These are phyloP conservation scores for Glyptemys insculpta DNA, from an alignment of 2,797 vertebrate species.

Conservation along the genomic window DNA sequence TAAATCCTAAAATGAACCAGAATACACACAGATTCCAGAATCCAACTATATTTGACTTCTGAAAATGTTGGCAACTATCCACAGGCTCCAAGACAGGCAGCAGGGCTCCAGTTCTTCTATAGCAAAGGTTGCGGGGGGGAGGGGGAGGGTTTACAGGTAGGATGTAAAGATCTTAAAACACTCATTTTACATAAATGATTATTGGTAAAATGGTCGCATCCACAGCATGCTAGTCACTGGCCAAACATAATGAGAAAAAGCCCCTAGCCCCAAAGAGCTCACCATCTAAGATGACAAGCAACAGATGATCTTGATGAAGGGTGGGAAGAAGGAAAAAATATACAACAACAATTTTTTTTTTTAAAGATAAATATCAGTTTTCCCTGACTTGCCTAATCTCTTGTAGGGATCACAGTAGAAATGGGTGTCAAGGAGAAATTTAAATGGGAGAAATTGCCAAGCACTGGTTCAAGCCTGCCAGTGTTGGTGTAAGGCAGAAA, in stretches of 20 bases:
- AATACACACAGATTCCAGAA: not conserved
- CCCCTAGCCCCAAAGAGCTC: not conserved
- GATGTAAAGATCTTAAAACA: not conserved
- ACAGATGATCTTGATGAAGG: not conserved
- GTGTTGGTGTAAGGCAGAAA: not conserved
- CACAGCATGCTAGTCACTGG: not conserved
- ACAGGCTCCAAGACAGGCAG: not conserved
- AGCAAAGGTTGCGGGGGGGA: not conserved
- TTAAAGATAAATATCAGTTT: not conserved
- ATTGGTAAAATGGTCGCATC: not conserved
- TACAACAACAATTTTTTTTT: not conserved
- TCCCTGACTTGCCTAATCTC: not conserved
- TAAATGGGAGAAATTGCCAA: not conserved
- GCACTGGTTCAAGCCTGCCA: not conserved
- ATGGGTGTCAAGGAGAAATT: not conserved
- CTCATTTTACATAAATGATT: not conserved
- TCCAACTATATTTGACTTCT: not conserved
- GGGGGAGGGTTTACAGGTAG: not conserved
- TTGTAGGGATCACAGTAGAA: not conserved
- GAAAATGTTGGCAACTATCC: not conserved
- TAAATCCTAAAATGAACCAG: not conserved
- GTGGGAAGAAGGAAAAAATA: not conserved
- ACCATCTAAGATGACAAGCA: not conserved
- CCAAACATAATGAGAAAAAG: not conserved
- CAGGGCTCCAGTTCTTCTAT: not conserved